Conservation (phyloP, 1,140 invertebrate genomes). For the Amyelois transitella region DNA sequence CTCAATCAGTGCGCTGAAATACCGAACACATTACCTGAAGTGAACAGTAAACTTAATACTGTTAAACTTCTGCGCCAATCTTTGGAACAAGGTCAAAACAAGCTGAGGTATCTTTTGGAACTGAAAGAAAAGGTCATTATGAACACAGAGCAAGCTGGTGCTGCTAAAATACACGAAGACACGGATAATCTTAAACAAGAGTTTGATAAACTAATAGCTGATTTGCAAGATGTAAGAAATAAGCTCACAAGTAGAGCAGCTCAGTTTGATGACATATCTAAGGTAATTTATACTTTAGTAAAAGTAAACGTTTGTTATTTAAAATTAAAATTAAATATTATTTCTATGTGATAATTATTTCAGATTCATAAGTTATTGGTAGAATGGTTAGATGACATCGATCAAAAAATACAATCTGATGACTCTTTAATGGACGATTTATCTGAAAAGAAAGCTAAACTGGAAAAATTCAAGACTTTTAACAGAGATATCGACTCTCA, state of each 20-base stretch:
- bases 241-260: slow-evolving; percentile 81
- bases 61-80: slow-evolving; percentile 89
- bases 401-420: slow-evolving; percentile 84
- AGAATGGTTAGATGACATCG: slow-evolving; percentile 91
- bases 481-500: slow-evolving; percentile 86
- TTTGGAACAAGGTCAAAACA: slow-evolving; percentile 93
- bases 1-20: slow-evolving; percentile 84
- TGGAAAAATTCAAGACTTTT: slow-evolving; percentile 88
- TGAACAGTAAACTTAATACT: slow-evolving; percentile 87
- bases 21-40: slow-evolving; percentile 84
- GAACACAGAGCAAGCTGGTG: slow-evolving; percentile 91
- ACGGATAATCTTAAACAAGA: slow-evolving; percentile 90
- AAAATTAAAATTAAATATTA: neutral
- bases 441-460: slow-evolving; percentile 89
- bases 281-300: too few relatives aligned
- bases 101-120: slow-evolving; percentile 90
- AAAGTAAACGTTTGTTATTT: too few relatives aligned
- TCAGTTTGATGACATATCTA: slow-evolving; percentile 89
- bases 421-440: slow-evolving; percentile 86
- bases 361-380: slow-evolving; percentile 81
- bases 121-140: slow-evolving; percentile 93
- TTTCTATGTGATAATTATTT: slow-evolving; percentile 7
- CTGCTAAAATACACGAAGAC: slow-evolving; percentile 90
- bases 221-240: slow-evolving; percentile 86
- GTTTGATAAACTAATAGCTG: slow-evolving; percentile 88